Base-by-base conservation (phyloP, 2,797 vertebrate genomes). In the Enteromius thamalakanensis region DNA sequence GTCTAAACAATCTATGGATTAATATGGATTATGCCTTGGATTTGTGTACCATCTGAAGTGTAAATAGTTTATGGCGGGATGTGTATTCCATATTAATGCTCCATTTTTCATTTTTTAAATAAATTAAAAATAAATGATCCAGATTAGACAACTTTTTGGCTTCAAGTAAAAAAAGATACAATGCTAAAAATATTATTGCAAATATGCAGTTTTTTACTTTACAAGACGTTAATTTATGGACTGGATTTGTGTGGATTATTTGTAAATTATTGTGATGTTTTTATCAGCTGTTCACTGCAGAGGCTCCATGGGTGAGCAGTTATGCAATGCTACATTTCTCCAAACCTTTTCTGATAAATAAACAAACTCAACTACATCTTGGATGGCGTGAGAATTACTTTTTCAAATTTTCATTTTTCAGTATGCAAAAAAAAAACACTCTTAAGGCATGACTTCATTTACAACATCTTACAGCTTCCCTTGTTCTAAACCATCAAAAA, bases 1-100 rank as follows among this genome's bases (percentile, higher is more conserved):
- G 71, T 75, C 70, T 75, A 34, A 82, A 75, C 70, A 75, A 65
- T 81, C 80, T 49, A 64, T 53, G 49, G 60, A 75, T 75, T 80
- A 60, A 71, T 45, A 60, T 47, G 79, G 79, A 80, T 80, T 47
- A 80, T 32, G 53, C 67, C 55, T 45, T 80, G 79, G 37, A 80
- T 80, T 70, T 71, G 51, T 71, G 67, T 80, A 19, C 67, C 79
- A 70, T 80, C 79, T 71, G 79, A 80, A 45, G n/a, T 45, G 51
- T 58, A 70, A 58, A 58, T 70, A 68, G 49, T 6, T 40, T 15
- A 5, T 79, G 21, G 12, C 14, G 40, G 65, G 64, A n/a, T 67
- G 65, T 34, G 17, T 55, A 23, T 40, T 49, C 12, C 45, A 23
- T 67, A 40, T 11, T 76, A 17, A 58, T 2, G 1, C 23, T 47